phyloP scores from a whole-genome alignment of 37 sponge, comb jelly and placozoan genomes.

The Geodia barretti region DNA sequence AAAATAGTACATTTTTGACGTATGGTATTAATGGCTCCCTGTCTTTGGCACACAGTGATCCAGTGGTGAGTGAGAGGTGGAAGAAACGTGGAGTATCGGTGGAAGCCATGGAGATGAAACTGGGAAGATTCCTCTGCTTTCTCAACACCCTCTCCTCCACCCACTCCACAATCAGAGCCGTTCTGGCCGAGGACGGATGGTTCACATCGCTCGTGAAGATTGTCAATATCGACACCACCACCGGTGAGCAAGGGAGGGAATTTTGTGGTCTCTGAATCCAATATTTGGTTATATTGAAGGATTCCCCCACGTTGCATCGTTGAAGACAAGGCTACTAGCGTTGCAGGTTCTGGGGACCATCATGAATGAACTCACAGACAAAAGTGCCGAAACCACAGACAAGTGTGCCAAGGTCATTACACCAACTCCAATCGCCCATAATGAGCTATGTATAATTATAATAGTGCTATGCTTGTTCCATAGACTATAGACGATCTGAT shows the following conservation, averaged over 20 bases:
- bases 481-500: conserved; percentile 43
- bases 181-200: conserved; percentile 26
- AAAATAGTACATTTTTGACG: too few species aligned
- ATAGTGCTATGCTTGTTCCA: background rate
- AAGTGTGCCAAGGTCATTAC: conserved; percentile 41
- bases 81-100: background rate
- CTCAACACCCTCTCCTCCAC: conserved; percentile 47
- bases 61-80: conserved; percentile 3
- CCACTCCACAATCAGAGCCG: conserved; percentile 9
- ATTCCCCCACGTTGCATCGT: conserved; percentile 29
- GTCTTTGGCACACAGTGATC: background rate
- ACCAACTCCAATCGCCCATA: background rate
- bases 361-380: conserved; percentile 27
- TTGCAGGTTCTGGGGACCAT: conserved; percentile 43
- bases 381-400: background rate
- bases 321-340: conserved; percentile 65
- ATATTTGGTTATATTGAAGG: too few species aligned
- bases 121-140: conserved; percentile 46
- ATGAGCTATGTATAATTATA: background rate
- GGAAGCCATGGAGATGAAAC: conserved; percentile 20
- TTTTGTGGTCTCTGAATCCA: too few species aligned
- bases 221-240: conserved; percentile 19
- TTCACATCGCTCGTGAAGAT: conserved; percentile 34
- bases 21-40: too few species aligned
- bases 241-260: conserved; percentile 26